Evolutionary conservation across 2,888 invertebrate species (phyloP).

Genomic region (Sclerodermus sp.): DNA sequence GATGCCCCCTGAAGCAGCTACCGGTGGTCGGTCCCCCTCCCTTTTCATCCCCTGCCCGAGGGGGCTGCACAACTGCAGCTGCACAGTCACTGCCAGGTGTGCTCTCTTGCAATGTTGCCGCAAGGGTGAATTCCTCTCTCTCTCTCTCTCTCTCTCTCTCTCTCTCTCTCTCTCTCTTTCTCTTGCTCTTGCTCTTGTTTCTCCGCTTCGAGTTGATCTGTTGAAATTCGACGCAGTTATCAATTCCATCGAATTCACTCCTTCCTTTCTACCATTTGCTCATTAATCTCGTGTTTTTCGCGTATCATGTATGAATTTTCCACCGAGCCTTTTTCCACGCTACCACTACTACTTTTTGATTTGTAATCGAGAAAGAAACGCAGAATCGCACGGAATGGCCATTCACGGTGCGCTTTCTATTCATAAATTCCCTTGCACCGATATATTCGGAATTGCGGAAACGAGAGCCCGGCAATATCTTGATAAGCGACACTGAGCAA

Average conservation of each 20-base stretch:
- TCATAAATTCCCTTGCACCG: too few species aligned
- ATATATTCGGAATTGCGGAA: constrained; percentile 45
- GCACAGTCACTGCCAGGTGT: constrained; percentile 51
- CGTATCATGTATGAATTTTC: too few species aligned
- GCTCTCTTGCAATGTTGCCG: constrained; percentile 47
- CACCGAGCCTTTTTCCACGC: too few species aligned
- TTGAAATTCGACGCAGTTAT: too few species aligned
- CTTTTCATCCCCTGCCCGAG: constrained; percentile 48
- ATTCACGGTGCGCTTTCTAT: too few species aligned
- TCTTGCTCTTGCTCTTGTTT: too few species aligned
- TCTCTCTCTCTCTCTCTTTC: constrained; percentile 7
- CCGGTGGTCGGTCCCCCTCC: constrained; percentile 42
- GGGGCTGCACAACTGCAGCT: constrained; percentile 47
- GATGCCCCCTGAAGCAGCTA: constrained; percentile 37
- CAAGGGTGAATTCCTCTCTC: constrained; percentile 36
- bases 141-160: constrained; percentile 12
- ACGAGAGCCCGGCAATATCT: constrained; percentile 51
- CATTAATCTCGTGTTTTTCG: too few species aligned
- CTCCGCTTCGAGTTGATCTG: too few species aligned
- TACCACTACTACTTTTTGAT: too few species aligned
- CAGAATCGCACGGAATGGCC: too few species aligned
- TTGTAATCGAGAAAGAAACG: too few species aligned
- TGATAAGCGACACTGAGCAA: constrained; percentile 49
- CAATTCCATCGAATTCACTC: too few species aligned
- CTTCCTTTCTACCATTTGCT: neutral